phyloP scores from a whole-genome alignment of 2,888 invertebrate species.

The Melinaea menophilus region DNA sequence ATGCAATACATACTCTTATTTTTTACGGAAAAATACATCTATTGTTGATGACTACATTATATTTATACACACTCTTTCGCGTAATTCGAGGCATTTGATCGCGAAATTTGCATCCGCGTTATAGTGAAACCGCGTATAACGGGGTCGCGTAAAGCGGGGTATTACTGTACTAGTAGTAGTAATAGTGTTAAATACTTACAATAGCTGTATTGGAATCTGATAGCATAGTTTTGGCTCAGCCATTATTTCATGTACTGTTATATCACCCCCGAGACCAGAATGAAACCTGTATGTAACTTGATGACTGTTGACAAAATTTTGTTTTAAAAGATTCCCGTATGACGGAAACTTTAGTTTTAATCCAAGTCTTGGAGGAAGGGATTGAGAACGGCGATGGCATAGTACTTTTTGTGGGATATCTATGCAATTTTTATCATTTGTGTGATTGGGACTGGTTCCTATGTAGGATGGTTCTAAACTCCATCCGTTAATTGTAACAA shows the following conservation, averaged over 20 bases:
- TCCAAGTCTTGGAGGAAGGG: slow-evolving; percentile 88
- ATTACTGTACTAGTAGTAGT: neutral
- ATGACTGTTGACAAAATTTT: slow-evolving; percentile 86
- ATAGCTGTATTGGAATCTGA: slow-evolving; percentile 89
- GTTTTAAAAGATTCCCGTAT: slow-evolving; percentile 83
- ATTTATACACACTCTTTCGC: too few species aligned
- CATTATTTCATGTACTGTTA: slow-evolving; percentile 95
- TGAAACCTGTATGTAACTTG: slow-evolving; percentile 90
- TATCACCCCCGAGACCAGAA: slow-evolving; percentile 93
- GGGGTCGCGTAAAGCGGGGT: too few species aligned
- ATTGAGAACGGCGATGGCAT: slow-evolving; percentile 85
- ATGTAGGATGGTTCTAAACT: slow-evolving; percentile 86
- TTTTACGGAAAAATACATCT: too few species aligned
- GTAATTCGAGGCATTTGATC: too few species aligned
- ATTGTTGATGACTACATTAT: too few species aligned
- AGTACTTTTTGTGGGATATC: slow-evolving; percentile 61
- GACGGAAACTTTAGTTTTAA: slow-evolving; percentile 89
- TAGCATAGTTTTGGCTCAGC: slow-evolving; percentile 92
- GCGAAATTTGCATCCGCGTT: too few species aligned
- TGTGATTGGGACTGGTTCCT: slow-evolving; percentile 83
- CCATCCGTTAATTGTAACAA: slow-evolving; percentile 92
- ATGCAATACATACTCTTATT: too few species aligned
- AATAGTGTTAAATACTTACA: slow-evolving; percentile 79
- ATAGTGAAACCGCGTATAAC: too few species aligned
- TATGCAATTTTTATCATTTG: slow-evolving; percentile 64